Percentiles rank a stretch among this genome's conserved stretches.
phyloP scores from a whole-genome alignment of 2,113 vertebrate species.

The Grallaria varia region DNA sequence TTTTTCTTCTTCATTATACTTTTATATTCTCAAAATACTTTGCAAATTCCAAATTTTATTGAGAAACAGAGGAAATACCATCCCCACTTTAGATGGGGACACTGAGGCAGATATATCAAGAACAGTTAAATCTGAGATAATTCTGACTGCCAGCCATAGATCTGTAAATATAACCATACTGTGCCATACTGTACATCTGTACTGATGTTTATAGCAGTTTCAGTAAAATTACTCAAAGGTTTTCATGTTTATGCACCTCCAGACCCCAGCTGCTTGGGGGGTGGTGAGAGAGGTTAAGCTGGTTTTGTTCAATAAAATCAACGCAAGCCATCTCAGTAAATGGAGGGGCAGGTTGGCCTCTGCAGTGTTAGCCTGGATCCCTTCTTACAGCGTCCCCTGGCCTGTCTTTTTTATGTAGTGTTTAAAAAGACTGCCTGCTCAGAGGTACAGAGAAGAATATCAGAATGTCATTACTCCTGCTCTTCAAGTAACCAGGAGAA shows the following conservation, averaged over 20 bases:
- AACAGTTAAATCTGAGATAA: background rate
- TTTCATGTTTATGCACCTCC: background rate
- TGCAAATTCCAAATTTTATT: background rate
- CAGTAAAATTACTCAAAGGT: background rate
- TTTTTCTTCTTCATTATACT: background rate
- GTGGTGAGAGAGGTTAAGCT: background rate
- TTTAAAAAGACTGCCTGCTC: conserved; percentile 15
- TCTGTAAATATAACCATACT: background rate
- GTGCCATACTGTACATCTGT: background rate
- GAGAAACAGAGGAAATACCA: background rate
- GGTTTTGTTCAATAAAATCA: background rate
- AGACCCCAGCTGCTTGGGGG: background rate
- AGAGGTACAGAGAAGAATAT: background rate
- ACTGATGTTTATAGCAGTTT: background rate
- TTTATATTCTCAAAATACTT: background rate
- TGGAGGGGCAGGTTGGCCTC: background rate
- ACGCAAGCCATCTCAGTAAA: background rate
- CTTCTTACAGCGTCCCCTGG: background rate
- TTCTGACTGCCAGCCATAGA: background rate
- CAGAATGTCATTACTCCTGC: background rate
- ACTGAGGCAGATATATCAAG: background rate
- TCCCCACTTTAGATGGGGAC: background rate
- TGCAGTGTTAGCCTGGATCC: background rate
- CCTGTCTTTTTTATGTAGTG: background rate
- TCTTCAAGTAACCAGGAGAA: conserved; percentile 37